Evolutionary conservation across 2,113 vertebrate species (phyloP).

Genomic region (Hyla sarda): DNA sequence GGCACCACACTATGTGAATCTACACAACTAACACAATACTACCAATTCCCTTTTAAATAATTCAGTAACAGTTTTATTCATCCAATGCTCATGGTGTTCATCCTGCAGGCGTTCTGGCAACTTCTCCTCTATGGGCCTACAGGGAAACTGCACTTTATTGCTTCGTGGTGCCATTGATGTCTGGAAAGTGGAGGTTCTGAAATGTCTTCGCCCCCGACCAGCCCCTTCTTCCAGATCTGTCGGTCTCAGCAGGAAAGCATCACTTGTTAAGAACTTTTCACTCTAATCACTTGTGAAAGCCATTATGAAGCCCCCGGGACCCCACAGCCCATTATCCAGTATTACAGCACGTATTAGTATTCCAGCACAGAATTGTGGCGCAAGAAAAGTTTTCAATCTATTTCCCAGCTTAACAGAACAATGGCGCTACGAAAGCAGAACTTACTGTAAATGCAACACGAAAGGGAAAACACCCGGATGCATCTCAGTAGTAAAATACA

Average conservation of each 20-base stretch:
- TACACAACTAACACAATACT: no score
- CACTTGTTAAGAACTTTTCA: background rate
- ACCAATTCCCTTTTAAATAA: background rate
- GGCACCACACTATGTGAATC: no score
- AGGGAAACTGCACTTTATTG: background rate
- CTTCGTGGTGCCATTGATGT: background rate
- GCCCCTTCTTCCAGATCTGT: background rate
- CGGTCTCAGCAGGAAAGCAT: background rate
- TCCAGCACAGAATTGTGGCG: background rate
- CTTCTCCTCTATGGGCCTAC: background rate
- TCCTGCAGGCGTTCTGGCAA: background rate
- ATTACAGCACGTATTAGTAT: background rate
- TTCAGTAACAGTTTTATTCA: background rate
- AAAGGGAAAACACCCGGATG: no score
- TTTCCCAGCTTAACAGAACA: background rate
- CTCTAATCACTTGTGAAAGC: conserved; percentile 10
- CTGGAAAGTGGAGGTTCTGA: background rate
- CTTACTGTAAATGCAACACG: no score
- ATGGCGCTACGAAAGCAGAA: conserved; percentile 1
- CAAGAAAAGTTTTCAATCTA: background rate
- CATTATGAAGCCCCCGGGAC: conserved; percentile 12
- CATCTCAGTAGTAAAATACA: no score
- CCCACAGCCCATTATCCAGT: conserved; percentile 20
- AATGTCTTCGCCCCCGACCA: background rate
- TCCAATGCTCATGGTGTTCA: background rate